These are phyloP conservation scores for Caenorhabditis doughertyi DNA, from an alignment of 2,888 invertebrate genomes.

Conservation along the genomic window DNA sequence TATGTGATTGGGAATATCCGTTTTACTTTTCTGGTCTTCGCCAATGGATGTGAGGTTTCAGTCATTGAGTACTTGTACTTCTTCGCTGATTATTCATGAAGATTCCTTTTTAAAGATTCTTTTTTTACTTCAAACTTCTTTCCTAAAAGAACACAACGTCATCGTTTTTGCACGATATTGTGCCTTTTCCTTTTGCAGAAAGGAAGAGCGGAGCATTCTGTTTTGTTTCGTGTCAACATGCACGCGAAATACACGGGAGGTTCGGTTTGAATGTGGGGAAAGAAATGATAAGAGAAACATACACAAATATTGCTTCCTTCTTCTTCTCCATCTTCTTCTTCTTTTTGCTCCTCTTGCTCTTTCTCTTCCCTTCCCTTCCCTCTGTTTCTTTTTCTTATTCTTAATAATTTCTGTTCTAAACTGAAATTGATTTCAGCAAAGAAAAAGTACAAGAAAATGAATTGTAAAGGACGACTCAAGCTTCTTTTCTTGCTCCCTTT, in stretches of 20 bases:
- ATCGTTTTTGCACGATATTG: too few species aligned
- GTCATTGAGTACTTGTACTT: too few species aligned
- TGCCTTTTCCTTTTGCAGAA: too few species aligned
- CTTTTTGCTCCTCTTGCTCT: conserved; percentile 3
- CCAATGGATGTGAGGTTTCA: too few species aligned
- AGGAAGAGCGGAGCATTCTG: neutral
- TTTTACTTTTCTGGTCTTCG: too few species aligned
- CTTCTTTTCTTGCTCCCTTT: neutral
- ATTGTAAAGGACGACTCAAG: neutral
- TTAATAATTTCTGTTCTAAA: neutral
- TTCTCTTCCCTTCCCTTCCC: neutral
- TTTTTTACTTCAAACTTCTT: too few species aligned
- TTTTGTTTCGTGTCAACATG: conserved; percentile 1
- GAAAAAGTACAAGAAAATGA: neutral
- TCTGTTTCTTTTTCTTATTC: neutral
- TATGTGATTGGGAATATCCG: neutral
- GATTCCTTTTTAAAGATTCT: too few species aligned
- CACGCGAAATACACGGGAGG: conserved; percentile 18
- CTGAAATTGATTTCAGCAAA: neutral
- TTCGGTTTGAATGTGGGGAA: neutral
- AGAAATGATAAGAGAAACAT: conserved; percentile 23
- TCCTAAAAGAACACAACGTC: too few species aligned
- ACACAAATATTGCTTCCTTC: neutral
- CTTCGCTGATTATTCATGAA: too few species aligned
- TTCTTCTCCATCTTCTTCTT: neutral